A percentile compares a stretch with the other conserved stretches of the same genome.
Evolutionary conservation across 2,113 vertebrate species (phyloP).

Genomic region (Syrrhaptes paradoxus): DNA sequence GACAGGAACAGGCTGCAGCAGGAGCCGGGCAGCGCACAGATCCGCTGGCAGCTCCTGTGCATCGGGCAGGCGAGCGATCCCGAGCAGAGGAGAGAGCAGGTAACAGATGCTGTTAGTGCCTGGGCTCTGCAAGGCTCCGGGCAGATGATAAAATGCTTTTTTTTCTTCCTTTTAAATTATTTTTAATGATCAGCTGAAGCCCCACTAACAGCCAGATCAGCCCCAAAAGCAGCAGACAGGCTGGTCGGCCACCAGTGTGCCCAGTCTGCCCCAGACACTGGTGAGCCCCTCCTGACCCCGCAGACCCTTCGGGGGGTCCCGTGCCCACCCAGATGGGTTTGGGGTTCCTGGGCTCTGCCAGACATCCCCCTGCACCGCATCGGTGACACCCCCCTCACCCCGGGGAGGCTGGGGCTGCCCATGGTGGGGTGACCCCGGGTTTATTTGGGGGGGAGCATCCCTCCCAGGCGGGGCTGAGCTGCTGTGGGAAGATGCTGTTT

Average conservation of each 20-base stretch:
- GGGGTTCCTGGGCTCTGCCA: background rate
- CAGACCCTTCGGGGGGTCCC: background rate
- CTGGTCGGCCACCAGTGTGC: background rate
- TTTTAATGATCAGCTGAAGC: background rate
- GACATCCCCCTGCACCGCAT: background rate
- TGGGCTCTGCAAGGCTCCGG: background rate
- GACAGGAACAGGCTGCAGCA: background rate
- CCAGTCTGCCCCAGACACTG: background rate
- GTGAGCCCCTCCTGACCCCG: background rate
- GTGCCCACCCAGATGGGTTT: background rate
- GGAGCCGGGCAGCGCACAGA: background rate
- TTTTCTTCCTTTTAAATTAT: background rate
- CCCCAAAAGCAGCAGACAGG: background rate
- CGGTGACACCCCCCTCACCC: background rate
- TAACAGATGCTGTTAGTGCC: background rate
- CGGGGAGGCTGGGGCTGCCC: background rate
- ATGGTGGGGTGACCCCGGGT: background rate
- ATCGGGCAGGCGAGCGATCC: background rate
- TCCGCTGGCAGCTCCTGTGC: background rate
- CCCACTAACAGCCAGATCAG: background rate
- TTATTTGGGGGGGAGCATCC: background rate
- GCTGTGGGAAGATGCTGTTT: background rate
- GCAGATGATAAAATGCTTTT: background rate
- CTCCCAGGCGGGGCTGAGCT: fast-evolving
- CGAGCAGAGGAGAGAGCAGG: background rate